Conservation (phyloP, 2,888 invertebrate species). For the Drosophila pseudotalamancana region DNA sequence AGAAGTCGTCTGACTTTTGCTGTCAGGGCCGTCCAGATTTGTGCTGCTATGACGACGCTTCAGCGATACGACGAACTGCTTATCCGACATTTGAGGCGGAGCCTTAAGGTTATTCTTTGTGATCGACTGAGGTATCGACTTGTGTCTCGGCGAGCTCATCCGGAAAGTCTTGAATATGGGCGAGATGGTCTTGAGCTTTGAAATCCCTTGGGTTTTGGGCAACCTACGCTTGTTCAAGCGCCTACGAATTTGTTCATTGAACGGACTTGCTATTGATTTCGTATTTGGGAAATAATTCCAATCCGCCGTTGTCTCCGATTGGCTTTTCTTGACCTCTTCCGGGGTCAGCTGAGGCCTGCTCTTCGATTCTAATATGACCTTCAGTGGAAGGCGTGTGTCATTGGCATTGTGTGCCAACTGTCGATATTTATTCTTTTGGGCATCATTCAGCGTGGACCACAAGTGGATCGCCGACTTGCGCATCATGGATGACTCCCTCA, state of each 20-base stretch:
- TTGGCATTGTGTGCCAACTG: slow-evolving; percentile 2
- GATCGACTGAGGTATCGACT: not conserved
- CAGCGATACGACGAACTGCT: not conserved
- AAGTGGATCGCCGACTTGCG: not conserved
- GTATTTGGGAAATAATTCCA: not conserved
- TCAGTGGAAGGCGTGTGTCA: not conserved
- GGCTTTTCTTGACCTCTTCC: fast-evolving
- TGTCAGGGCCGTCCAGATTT: not conserved
- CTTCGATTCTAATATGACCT: not conserved
- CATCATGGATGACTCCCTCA: not conserved
- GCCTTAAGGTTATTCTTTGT: not conserved
- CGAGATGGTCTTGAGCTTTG: not conserved
- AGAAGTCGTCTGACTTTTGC: not conserved
- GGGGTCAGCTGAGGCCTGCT: not conserved
- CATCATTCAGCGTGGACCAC: not conserved
- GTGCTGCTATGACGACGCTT: not conserved
- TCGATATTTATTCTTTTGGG: slow-evolving; percentile 4
- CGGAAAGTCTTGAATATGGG: fast-evolving
- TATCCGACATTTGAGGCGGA: not conserved
- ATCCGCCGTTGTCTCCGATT: not conserved
- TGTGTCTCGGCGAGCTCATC: not conserved
- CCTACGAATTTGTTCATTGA: not conserved
- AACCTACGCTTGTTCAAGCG: not conserved
- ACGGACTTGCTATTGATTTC: not conserved
- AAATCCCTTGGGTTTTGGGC: no score